Evolutionary conservation across 92 coral and sea anemone genomes (phyloP).

Genomic region (Chrysogorgia sp.): DNA sequence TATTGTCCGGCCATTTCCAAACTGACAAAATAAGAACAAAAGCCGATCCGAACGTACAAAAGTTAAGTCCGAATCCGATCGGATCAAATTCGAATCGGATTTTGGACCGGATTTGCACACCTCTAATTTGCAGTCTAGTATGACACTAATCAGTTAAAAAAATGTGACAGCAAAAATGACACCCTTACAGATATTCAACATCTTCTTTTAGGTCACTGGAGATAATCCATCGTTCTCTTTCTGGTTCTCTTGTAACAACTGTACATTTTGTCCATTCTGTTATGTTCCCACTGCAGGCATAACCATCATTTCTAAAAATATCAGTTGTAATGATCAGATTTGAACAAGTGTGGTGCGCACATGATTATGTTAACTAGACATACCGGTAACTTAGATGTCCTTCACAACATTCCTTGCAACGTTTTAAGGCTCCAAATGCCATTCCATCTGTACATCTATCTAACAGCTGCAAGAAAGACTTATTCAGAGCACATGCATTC

Average conservation of each 20-base stretch:
- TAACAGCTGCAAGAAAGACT: constrained; percentile 60
- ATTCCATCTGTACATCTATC: constrained; percentile 97
- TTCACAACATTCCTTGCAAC: constrained; percentile 75
- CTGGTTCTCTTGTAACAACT: constrained; percentile 84
- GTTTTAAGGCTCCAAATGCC: constrained; percentile 87
- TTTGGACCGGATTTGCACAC: too few species aligned
- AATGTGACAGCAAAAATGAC: neutral
- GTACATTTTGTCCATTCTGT: constrained; percentile 96
- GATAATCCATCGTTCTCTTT: constrained; percentile 70
- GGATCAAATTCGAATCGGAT: too few species aligned
- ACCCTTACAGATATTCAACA: constrained; percentile 75
- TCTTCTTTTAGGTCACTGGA: constrained; percentile 74
- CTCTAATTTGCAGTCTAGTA: too few species aligned
- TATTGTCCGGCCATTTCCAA: too few species aligned
- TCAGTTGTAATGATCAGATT: too few species aligned
- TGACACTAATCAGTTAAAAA: neutral
- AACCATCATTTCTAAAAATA: constrained; percentile 77
- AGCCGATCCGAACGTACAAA: too few species aligned
- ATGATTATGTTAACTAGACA: neutral
- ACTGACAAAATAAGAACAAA: too few species aligned
- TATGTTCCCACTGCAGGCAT: constrained; percentile 87
- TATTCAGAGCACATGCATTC: neutral
- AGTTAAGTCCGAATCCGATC: too few species aligned
- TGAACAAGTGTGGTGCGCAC: too few species aligned
- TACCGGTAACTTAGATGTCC: constrained; percentile 83